These are phyloP conservation scores for Malurus leucopterus DNA, from an alignment of 2,797 vertebrate genomes.

Conservation along the genomic window DNA sequence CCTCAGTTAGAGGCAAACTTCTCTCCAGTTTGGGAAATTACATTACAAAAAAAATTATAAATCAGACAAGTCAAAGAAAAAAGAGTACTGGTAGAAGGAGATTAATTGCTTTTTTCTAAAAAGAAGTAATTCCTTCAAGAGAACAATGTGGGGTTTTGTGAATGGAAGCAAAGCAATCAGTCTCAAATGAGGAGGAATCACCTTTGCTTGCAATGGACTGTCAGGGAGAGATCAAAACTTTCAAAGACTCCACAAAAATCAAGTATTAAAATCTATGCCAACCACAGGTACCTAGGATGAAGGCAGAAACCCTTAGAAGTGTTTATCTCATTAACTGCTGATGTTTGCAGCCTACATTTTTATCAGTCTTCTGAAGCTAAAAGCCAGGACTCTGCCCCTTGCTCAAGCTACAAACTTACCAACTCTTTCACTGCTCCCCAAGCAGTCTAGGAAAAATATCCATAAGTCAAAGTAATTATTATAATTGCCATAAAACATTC, in stretches of 20 bases:
- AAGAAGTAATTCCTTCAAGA: neutral
- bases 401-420: neutral
- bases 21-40: neutral
- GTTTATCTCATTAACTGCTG: neutral
- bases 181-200: neutral
- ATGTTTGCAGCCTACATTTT: neutral
- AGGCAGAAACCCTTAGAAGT: neutral
- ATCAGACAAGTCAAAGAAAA: neutral
- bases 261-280: neutral
- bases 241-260: neutral
- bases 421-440: neutral
- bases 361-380: neutral
- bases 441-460: constrained; percentile 15
- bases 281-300: neutral
- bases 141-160: neutral
- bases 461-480: constrained; percentile 4
- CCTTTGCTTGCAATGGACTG: neutral
- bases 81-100: neutral
- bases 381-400: neutral
- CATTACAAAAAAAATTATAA: neutral
- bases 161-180: neutral
- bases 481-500: neutral
- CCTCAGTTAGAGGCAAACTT: neutral
- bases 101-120: neutral
- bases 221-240: neutral